These are phyloP conservation scores for Hystrix brachyura DNA, from an alignment of 2,113 vertebrate genomes.

Conservation along the genomic window DNA sequence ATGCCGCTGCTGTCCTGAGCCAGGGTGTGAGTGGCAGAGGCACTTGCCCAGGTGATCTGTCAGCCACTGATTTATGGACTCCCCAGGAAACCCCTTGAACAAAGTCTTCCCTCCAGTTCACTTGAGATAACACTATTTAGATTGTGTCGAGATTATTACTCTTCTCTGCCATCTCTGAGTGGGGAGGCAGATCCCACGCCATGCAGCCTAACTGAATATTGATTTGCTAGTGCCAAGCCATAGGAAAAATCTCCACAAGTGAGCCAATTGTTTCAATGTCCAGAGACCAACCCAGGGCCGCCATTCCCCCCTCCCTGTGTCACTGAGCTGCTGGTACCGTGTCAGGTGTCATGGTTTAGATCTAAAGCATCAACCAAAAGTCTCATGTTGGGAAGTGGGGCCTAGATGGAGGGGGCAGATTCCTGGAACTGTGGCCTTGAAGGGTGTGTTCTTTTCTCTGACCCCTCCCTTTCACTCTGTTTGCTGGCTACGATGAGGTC, in stretches of 20 bases:
- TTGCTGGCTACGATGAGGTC: not conserved
- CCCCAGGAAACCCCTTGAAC: not conserved
- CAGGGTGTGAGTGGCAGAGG: not conserved
- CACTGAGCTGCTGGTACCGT: not conserved
- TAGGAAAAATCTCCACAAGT: not conserved
- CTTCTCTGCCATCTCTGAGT: conserved; percentile 22
- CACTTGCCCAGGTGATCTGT: conserved; percentile 53
- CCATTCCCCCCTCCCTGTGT: too few species aligned
- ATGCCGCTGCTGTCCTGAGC: conserved; percentile 5
- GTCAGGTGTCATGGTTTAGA: not conserved
- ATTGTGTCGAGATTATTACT: conserved; percentile 57
- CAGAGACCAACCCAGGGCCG: accelerated
- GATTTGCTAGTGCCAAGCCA: not conserved
- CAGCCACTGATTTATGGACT: conserved; percentile 36
- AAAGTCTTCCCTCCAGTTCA: conserved; percentile 21
- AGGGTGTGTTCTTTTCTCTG: not conserved
- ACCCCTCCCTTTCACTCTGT: not conserved
- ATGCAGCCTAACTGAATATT: not conserved
- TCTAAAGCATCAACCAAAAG: not conserved
- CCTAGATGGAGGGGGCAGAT: not conserved
- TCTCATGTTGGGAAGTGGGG: not conserved
- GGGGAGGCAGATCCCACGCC: not conserved
- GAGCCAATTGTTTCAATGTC: not conserved
- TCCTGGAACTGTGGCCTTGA: not conserved
- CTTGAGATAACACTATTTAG: conserved; percentile 50